Evolutionary conservation across 2,797 vertebrate species (phyloP).

Genomic region (Karalla daura): DNA sequence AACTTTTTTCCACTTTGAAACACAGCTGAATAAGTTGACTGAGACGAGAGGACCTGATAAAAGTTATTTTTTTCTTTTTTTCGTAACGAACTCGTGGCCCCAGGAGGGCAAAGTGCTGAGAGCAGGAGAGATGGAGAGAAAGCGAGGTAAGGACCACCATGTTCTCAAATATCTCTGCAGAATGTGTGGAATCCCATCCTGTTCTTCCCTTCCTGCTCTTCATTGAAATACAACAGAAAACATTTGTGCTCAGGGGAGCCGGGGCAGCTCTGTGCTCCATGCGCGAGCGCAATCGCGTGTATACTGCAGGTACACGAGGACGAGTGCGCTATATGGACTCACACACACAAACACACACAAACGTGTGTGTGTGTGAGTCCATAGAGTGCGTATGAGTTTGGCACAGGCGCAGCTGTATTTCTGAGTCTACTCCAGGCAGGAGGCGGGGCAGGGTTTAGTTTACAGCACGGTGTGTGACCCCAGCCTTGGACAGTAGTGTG

Average conservation of each 20-base stretch:
- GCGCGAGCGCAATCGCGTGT: constrained; percentile 7
- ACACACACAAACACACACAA: too few relatives aligned
- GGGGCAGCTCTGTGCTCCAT: neutral
- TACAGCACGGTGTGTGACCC: constrained; percentile 30
- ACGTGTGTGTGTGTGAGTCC: neutral
- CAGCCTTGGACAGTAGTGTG: constrained; percentile 29
- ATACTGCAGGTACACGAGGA: neutral
- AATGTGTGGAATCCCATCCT: constrained; percentile 71
- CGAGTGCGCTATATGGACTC: constrained; percentile 6
- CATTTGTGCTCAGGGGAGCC: constrained; percentile 25
- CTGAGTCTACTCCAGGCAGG: neutral
- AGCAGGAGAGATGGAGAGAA: constrained; percentile 1
- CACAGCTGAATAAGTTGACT: constrained; percentile 61
- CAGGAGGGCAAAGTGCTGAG: constrained; percentile 13
- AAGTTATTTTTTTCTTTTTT: constrained; percentile 33
- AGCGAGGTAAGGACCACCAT: constrained; percentile 24
- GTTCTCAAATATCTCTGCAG: constrained; percentile 67
- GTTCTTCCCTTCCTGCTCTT: constrained; percentile 55
- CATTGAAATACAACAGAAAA: constrained; percentile 56
- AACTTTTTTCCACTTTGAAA: constrained; percentile 52
- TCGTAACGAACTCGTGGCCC: constrained; percentile 34
- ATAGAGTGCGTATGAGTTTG: neutral
- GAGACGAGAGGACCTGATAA: constrained; percentile 47
- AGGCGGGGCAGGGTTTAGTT: constrained; percentile 23
- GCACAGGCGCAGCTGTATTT: neutral